These are phyloP conservation scores for Leucopternis melanops DNA, from an alignment of 2,113 vertebrate species.

Conservation along the genomic window DNA sequence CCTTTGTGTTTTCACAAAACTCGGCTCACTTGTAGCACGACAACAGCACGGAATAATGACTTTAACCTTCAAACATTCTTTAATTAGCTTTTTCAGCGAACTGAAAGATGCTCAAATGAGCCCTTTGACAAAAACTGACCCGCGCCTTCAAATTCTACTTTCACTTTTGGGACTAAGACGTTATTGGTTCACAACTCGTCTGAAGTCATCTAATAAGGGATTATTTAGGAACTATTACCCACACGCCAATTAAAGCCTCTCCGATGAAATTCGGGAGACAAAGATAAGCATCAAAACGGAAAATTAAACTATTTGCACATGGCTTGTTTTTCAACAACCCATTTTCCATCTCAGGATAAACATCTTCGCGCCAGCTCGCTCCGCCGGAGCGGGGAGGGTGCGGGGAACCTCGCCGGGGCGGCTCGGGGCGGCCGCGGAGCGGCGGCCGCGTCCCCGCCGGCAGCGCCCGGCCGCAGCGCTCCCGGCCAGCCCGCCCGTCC, in stretches of 20 bases:
- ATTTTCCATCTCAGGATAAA: constrained; percentile 55
- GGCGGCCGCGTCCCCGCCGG: not conserved
- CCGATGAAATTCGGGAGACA: constrained; percentile 55
- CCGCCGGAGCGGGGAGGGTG: constrained; percentile 23
- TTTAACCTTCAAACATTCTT: constrained; percentile 68
- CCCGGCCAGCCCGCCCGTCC: not conserved
- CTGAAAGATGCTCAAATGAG: constrained; percentile 47
- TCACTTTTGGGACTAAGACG: constrained; percentile 41
- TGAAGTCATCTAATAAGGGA: constrained; percentile 60
- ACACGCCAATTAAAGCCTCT: constrained; percentile 53
- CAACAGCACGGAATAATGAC: constrained; percentile 67
- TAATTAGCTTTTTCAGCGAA: constrained; percentile 48
- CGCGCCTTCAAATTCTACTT: constrained; percentile 40
- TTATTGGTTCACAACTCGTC: constrained; percentile 57
- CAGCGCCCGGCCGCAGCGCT: not conserved
- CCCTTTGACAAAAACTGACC: constrained; percentile 46
- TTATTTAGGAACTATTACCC: constrained; percentile 53
- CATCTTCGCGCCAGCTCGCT: not conserved
- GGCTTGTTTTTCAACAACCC: constrained; percentile 53
- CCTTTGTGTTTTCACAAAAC: constrained; percentile 69
- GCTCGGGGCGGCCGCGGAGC: not conserved
- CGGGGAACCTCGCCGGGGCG: not conserved
- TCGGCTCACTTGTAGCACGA: constrained; percentile 66
- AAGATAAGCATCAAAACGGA: constrained; percentile 57
- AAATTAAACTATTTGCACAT: constrained; percentile 52